Conservation (phyloP, 1,140 invertebrate species). For the Pomacea maculata region DNA sequence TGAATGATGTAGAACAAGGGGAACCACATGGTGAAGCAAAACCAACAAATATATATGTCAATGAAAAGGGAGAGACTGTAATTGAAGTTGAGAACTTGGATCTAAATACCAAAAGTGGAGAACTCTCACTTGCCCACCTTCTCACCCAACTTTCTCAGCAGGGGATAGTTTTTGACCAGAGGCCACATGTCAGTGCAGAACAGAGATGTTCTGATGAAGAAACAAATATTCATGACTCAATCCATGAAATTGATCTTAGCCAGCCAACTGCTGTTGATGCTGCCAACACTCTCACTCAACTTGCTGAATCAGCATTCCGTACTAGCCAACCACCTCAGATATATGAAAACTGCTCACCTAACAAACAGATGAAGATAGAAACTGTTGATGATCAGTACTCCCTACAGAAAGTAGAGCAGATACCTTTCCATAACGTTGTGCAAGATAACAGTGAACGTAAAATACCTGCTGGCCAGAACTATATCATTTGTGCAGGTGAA, state of each 20-base stretch:
- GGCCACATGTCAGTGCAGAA: slow-evolving; percentile 1
- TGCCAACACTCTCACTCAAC: slow-evolving; percentile 33
- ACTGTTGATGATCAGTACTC: slow-evolving; percentile 11
- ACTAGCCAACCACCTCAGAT: slow-evolving; percentile 4
- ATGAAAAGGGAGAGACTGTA: slow-evolving; percentile 33
- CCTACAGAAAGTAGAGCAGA: slow-evolving; percentile 2
- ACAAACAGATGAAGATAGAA: slow-evolving; percentile 13
- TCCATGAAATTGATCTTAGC: slow-evolving; percentile 7
- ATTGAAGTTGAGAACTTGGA: slow-evolving; percentile 35
- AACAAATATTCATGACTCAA: not conserved
- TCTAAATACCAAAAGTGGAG: slow-evolving; percentile 28
- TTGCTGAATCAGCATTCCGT: slow-evolving; percentile 24
- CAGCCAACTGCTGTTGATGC: slow-evolving; percentile 36
- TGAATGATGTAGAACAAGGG: not conserved
- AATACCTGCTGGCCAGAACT: not conserved
- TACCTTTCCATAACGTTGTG: not conserved
- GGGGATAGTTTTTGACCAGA: slow-evolving; percentile 37
- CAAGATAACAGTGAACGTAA: slow-evolving; percentile 2
- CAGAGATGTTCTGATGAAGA: not conserved
- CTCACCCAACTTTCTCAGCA: slow-evolving; percentile 32
- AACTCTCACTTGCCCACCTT: slow-evolving; percentile 31
- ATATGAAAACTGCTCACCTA: slow-evolving; percentile 2
- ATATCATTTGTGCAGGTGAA: slow-evolving; percentile 18
- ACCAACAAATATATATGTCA: slow-evolving; percentile 32
- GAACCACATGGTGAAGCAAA: slow-evolving; percentile 6